phyloP scores from a whole-genome alignment of 2,888 invertebrate species.

The Nemotelus pantherinus region DNA sequence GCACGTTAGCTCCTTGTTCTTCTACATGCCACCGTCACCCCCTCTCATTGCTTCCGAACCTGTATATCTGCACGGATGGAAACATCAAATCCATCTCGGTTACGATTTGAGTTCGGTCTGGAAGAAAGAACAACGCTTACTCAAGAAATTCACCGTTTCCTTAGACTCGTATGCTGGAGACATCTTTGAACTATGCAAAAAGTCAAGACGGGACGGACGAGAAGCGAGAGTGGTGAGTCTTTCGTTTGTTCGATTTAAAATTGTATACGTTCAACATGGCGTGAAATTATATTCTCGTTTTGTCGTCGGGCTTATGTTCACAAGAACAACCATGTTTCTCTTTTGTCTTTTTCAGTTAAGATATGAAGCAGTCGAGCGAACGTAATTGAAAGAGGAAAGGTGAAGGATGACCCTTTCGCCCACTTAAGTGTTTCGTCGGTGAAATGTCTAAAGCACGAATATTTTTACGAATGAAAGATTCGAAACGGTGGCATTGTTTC shows the following conservation, averaged over 20 bases:
- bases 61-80: neutral
- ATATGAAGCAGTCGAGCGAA: slow-evolving; percentile 12
- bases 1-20: neutral
- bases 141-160: slow-evolving; percentile 22
- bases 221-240: slow-evolving; percentile 12
- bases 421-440: neutral
- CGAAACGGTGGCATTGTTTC: too few species aligned
- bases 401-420: slow-evolving; percentile 12
- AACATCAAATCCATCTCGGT: slow-evolving; percentile 21
- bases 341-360: slow-evolving; percentile 41
- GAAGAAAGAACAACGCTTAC: slow-evolving; percentile 43
- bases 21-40: neutral
- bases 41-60: neutral
- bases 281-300: slow-evolving; percentile 62
- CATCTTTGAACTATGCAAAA: slow-evolving; percentile 43
- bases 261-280: slow-evolving; percentile 62
- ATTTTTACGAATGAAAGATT: too few species aligned
- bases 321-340: slow-evolving; percentile 33
- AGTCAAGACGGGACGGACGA: neutral
- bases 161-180: slow-evolving; percentile 23
- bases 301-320: slow-evolving; percentile 4
- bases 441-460: too few species aligned
- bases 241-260: slow-evolving; percentile 50
- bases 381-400: slow-evolving; percentile 10
- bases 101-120: slow-evolving; percentile 3